Evolutionary conservation across 2,888 invertebrate genomes (phyloP).

Genomic region (Crematogaster levior): DNA sequence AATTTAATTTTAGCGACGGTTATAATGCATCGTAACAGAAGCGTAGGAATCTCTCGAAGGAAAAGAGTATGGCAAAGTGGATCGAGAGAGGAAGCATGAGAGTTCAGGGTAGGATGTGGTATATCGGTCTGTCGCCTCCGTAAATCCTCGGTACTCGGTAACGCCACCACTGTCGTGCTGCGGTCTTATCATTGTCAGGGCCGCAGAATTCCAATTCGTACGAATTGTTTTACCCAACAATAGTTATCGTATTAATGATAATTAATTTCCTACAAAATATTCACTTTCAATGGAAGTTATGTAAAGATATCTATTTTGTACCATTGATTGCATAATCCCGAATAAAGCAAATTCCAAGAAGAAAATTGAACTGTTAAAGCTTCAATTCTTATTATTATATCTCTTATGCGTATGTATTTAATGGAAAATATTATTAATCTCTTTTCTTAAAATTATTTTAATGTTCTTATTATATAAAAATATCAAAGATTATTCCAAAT

Average conservation of each 20-base stretch:
- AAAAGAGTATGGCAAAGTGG: conserved; percentile 70
- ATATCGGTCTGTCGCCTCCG: conserved; percentile 79
- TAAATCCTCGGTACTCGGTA: conserved; percentile 76
- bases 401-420: neutral
- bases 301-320: neutral
- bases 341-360: neutral
- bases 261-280: neutral
- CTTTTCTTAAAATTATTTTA: neutral
- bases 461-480: neutral
- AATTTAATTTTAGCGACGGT: neutral
- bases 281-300: neutral
- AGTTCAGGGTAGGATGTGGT: conserved; percentile 71
- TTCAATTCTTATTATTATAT: neutral
- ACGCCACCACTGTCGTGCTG: conserved; percentile 77
- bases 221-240: neutral
- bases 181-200: conserved; percentile 78
- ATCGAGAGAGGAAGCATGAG: conserved; percentile 69
- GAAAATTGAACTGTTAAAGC: neutral
- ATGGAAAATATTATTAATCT: neutral
- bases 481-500: neutral
- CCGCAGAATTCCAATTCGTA: conserved; percentile 70
- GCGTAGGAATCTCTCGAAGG: conserved; percentile 60
- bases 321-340: neutral
- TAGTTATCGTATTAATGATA: neutral
- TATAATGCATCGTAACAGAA: conserved; percentile 56